These are phyloP conservation scores for Battus philenor DNA, from an alignment of 1,140 invertebrate species.

Conservation along the genomic window DNA sequence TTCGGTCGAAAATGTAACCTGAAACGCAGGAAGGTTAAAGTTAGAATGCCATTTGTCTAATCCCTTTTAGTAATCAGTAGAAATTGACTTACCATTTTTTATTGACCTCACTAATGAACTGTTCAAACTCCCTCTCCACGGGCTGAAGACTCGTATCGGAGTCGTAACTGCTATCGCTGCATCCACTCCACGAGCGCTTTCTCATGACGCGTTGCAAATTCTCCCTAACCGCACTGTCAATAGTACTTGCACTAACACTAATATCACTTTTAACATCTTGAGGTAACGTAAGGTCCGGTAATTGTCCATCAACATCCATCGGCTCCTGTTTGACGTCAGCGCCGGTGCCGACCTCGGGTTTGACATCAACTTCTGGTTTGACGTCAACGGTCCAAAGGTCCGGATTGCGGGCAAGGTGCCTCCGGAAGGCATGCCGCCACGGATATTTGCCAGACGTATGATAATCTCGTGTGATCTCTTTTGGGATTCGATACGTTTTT, in stretches of 20 bases:
- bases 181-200: slow-evolving; percentile 45
- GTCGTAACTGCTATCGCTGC: slow-evolving; percentile 52
- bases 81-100: slow-evolving; percentile 55
- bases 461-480: slow-evolving; percentile 53
- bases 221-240: slow-evolving; percentile 39
- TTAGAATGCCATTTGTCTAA: neutral
- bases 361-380: slow-evolving; percentile 27
- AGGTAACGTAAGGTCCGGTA: slow-evolving; percentile 23
- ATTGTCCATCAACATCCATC: slow-evolving; percentile 29
- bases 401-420: slow-evolving; percentile 42
- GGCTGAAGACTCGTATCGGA: slow-evolving; percentile 57
- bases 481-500: slow-evolving; percentile 49
- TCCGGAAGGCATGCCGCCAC: slow-evolving; percentile 59
- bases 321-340: slow-evolving; percentile 40
- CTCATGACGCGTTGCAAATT: slow-evolving; percentile 43
- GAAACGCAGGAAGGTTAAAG: slow-evolving; percentile 9
- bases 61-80: slow-evolving; percentile 3
- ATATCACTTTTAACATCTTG: slow-evolving; percentile 43
- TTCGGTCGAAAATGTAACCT: slow-evolving; percentile 88
- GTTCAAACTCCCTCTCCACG: slow-evolving; percentile 58
- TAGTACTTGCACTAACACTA: slow-evolving; percentile 57
- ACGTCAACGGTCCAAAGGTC: slow-evolving; percentile 40
- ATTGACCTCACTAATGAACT: slow-evolving; percentile 59
- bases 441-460: slow-evolving; percentile 56
- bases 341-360: slow-evolving; percentile 26